These are phyloP conservation scores for Crossocerus cetratus DNA, from an alignment of 2,888 invertebrate species.

Conservation along the genomic window DNA sequence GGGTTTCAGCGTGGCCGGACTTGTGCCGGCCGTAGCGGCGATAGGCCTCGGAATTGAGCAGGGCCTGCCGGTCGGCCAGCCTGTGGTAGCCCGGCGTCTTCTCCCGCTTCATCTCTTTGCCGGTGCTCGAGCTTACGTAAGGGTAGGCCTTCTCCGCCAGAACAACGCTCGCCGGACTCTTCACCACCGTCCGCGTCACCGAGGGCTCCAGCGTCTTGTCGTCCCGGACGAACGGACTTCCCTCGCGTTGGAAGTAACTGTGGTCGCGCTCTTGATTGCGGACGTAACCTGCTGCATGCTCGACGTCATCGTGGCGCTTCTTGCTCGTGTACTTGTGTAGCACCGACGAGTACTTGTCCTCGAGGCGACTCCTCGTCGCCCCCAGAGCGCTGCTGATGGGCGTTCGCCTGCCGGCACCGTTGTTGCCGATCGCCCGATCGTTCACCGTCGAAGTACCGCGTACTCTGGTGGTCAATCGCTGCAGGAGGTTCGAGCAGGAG, in stretches of 20 bases:
- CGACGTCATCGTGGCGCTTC: conserved; percentile 46
- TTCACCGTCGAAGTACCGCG: conserved; percentile 85
- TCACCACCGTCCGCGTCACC: conserved; percentile 78
- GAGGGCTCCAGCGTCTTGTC: conserved; percentile 85
- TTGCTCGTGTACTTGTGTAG: conserved; percentile 83
- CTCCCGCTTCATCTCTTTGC: conserved; percentile 78
- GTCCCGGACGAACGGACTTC: conserved; percentile 69
- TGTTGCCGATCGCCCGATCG: conserved; percentile 64
- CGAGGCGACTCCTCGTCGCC: conserved; percentile 83
- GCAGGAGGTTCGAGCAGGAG: conserved; percentile 91
- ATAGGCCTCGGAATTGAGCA: conserved; percentile 76
- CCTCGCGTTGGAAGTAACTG: conserved; percentile 58
- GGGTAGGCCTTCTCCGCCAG: conserved; percentile 85
- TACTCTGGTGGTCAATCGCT: conserved; percentile 85
- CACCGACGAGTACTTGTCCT: conserved; percentile 88
- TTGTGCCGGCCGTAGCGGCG: conserved; percentile 77
- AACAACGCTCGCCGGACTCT: conserved; percentile 85
- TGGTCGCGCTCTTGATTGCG: conserved; percentile 56
- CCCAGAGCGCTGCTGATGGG: conserved; percentile 71
- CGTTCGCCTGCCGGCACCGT: conserved; percentile 40
- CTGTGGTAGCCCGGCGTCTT: conserved; percentile 80
- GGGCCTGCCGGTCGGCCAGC: conserved; percentile 77
- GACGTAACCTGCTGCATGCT: conserved; percentile 36
- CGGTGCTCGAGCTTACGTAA: conserved; percentile 75
- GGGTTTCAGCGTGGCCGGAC: conserved; percentile 70